Conservation (phyloP, 1,140 invertebrate species). For the Odontomachus brunneus region DNA sequence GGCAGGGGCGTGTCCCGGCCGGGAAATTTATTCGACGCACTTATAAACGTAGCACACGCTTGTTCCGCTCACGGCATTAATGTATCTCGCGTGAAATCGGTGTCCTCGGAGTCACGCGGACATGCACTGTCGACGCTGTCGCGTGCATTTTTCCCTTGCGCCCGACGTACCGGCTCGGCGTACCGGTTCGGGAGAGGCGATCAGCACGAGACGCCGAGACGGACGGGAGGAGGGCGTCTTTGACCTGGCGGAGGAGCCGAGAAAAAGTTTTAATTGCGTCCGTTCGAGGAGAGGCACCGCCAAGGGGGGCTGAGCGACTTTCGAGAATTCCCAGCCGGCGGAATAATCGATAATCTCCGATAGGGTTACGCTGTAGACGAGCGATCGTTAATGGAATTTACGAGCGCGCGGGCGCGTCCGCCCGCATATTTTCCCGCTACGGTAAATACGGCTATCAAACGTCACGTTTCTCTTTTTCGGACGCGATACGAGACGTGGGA, state of each 20-base stretch:
- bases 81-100: slow-evolving; percentile 83
- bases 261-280: slow-evolving; percentile 65
- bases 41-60: slow-evolving; percentile 65
- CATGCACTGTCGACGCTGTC: slow-evolving; percentile 77
- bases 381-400: slow-evolving; percentile 25
- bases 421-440: slow-evolving; percentile 31
- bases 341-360: slow-evolving; percentile 46
- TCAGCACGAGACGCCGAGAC: slow-evolving; percentile 13
- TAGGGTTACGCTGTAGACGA: neutral
- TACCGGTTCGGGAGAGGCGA: slow-evolving; percentile 64
- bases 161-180: slow-evolving; percentile 58
- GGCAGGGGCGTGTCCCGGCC: slow-evolving; percentile 44
- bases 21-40: slow-evolving; percentile 73
- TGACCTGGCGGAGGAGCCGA: slow-evolving; percentile 40
- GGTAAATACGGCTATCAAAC: slow-evolving; percentile 38
- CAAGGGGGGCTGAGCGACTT: slow-evolving; percentile 17
- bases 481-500: slow-evolving; percentile 11
- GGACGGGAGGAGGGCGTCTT: slow-evolving; percentile 45
- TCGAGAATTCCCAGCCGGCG: slow-evolving; percentile 23
- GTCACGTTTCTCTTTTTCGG: slow-evolving; percentile 29
- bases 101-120: slow-evolving; percentile 80
- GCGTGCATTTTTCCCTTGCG: slow-evolving; percentile 49
- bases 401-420: neutral
- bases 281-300: slow-evolving; percentile 5
- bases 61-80: slow-evolving; percentile 77